These are phyloP conservation scores for Strigamia transsilvanica DNA, from an alignment of 2,888 invertebrate species.

Conservation along the genomic window DNA sequence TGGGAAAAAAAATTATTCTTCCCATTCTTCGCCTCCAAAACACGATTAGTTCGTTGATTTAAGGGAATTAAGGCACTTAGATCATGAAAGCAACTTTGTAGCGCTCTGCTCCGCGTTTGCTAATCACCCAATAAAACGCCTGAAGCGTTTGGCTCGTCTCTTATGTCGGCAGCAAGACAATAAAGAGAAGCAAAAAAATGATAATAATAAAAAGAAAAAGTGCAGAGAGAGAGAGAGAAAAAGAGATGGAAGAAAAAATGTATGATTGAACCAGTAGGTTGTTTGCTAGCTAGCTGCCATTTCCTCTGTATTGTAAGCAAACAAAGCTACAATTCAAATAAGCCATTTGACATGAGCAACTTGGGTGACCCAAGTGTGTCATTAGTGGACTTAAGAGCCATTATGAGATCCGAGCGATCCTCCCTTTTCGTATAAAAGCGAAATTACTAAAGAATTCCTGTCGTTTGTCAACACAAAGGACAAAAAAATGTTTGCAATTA, in stretches of 20 bases:
- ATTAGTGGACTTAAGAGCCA: background rate
- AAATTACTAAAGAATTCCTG: background rate
- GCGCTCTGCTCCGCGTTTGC: background rate
- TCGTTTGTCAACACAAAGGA: background rate
- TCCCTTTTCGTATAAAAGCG: background rate
- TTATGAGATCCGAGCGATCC: background rate
- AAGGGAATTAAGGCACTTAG: slow-evolving; percentile 3
- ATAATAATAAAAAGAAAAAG: background rate
- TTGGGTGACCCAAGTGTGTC: slow-evolving; percentile 3
- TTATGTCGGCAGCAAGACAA: slow-evolving; percentile 2
- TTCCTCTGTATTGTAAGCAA: slow-evolving; percentile 3
- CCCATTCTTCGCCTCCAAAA: slow-evolving; percentile 8
- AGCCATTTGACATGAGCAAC: background rate
- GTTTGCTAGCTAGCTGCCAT: background rate
- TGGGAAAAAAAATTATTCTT: slow-evolving; percentile 8
- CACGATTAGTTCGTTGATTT: background rate
- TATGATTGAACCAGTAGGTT: background rate
- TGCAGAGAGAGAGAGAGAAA: background rate
- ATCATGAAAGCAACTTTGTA: slow-evolving; percentile 3
- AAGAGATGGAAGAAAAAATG: background rate
- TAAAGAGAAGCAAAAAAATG: background rate
- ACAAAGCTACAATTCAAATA: background rate
- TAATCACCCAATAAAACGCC: slow-evolving; percentile 8
- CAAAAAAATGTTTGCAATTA: background rate
- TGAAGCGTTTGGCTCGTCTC: slow-evolving; percentile 8